These are phyloP conservation scores for Dromius quadrimaculatus DNA, from an alignment of 2,888 invertebrate genomes.

Conservation along the genomic window DNA sequence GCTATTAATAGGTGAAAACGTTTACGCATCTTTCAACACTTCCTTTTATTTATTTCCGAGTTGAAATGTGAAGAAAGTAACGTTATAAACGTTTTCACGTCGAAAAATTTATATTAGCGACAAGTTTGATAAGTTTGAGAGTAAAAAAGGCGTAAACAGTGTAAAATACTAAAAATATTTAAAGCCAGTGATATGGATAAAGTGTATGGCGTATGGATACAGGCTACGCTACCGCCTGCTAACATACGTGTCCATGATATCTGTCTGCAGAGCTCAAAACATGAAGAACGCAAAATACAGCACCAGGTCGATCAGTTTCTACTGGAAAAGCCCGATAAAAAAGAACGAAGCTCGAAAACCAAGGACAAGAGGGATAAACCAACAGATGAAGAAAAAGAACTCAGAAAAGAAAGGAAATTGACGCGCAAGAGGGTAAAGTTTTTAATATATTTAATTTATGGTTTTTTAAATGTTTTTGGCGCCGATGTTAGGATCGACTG, in stretches of 20 bases:
- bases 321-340: slow-evolving; percentile 67
- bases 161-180: slow-evolving; percentile 22
- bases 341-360: slow-evolving; percentile 68
- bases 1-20: too few species aligned
- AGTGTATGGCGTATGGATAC: slow-evolving; percentile 47
- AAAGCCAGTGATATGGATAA: slow-evolving; percentile 47
- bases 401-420: slow-evolving; percentile 84
- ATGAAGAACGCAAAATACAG: slow-evolving; percentile 65
- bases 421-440: slow-evolving; percentile 79
- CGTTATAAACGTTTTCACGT: too few species aligned
- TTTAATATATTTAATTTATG: background rate
- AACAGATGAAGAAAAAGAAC: slow-evolving; percentile 83
- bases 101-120: too few species aligned
- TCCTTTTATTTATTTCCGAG: background rate
- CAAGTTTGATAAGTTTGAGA: slow-evolving; percentile 14
- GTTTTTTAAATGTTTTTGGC: background rate
- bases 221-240: slow-evolving; percentile 41
- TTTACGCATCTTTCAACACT: too few species aligned
- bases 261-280: slow-evolving; percentile 67
- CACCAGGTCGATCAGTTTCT: slow-evolving; percentile 61
- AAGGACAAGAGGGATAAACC: slow-evolving; percentile 75
- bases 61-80: background rate
- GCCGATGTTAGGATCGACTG: slow-evolving; percentile 73
- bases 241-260: slow-evolving; percentile 60
- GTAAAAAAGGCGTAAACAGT: background rate